These are phyloP conservation scores for Albula goreensis DNA, from an alignment of 2,113 vertebrate species.

Conservation along the genomic window DNA sequence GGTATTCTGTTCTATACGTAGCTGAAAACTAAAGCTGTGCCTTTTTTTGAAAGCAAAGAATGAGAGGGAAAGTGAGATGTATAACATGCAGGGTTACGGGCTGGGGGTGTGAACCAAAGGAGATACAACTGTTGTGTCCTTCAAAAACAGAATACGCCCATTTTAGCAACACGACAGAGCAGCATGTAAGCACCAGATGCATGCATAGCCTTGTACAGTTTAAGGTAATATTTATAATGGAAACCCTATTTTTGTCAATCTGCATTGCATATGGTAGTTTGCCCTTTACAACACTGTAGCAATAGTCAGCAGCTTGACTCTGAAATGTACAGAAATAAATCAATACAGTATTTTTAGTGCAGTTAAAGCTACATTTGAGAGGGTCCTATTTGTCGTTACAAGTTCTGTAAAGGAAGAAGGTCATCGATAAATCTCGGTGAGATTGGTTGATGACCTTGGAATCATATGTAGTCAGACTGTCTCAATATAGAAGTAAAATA, in stretches of 20 bases:
- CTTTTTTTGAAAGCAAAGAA: too few species aligned
- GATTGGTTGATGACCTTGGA: too few species aligned
- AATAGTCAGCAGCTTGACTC: background rate
- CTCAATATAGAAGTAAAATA: background rate
- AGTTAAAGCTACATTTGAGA: background rate
- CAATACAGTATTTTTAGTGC: background rate
- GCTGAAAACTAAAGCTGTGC: too few species aligned
- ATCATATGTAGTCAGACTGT: too few species aligned
- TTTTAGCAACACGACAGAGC: background rate
- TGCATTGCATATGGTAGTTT: background rate
- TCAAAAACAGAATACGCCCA: background rate
- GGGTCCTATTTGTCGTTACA: background rate
- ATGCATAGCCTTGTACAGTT: background rate
- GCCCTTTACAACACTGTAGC: background rate
- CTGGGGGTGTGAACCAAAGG: background rate
- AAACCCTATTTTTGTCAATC: background rate
- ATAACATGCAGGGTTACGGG: too few species aligned
- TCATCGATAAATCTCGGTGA: background rate
- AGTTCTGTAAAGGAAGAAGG: background rate
- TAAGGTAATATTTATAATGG: background rate
- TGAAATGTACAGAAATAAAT: background rate
- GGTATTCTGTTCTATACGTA: too few species aligned
- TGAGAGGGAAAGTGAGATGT: too few species aligned
- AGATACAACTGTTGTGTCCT: background rate
- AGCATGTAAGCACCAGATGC: background rate